These are phyloP conservation scores for Carpatolechia fugitivella DNA, from an alignment of 2,888 invertebrate genomes.

Conservation along the genomic window DNA sequence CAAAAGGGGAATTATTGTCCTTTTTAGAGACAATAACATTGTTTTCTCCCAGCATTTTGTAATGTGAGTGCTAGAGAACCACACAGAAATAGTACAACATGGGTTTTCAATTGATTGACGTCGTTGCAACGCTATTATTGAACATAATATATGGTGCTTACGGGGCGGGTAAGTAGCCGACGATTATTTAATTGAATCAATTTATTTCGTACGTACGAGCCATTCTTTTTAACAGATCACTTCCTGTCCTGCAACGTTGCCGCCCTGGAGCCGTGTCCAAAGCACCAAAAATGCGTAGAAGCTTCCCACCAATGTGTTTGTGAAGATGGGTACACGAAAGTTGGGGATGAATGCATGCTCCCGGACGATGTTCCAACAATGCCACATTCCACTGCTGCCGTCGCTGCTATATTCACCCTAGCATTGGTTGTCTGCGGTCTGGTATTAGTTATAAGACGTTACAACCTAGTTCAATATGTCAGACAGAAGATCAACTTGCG, in stretches of 20 bases:
- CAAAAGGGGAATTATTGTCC: slow-evolving; percentile 38
- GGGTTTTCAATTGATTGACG: slow-evolving; percentile 50
- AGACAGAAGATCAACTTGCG: slow-evolving; percentile 60
- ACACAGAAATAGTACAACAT: slow-evolving; percentile 36
- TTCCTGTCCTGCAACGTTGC: slow-evolving; percentile 69
- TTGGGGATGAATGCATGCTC: slow-evolving; percentile 47
- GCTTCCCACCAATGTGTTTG: slow-evolving; percentile 50
- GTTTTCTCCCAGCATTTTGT: slow-evolving; percentile 39
- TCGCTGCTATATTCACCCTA: slow-evolving; percentile 59
- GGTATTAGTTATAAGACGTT: slow-evolving; percentile 64
- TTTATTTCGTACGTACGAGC: slow-evolving; percentile 55
- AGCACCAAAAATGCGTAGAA: slow-evolving; percentile 53
- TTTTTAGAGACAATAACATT: slow-evolving; percentile 38
- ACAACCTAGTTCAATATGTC: slow-evolving; percentile 64
- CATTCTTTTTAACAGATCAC: slow-evolving; percentile 75
- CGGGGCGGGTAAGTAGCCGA: slow-evolving; percentile 64
- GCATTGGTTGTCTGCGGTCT: slow-evolving; percentile 60
- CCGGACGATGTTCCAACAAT: slow-evolving; percentile 27
- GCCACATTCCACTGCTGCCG: slow-evolving; percentile 48
- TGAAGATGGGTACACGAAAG: slow-evolving; percentile 40
- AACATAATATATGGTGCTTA: slow-evolving; percentile 55
- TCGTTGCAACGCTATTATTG: slow-evolving; percentile 52
- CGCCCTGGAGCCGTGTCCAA: slow-evolving; percentile 44
- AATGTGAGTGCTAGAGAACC: slow-evolving; percentile 48
- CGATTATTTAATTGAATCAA: slow-evolving; percentile 79